Evolutionary conservation across 2,113 vertebrate genomes (phyloP).

Genomic region (Athene noctua): DNA sequence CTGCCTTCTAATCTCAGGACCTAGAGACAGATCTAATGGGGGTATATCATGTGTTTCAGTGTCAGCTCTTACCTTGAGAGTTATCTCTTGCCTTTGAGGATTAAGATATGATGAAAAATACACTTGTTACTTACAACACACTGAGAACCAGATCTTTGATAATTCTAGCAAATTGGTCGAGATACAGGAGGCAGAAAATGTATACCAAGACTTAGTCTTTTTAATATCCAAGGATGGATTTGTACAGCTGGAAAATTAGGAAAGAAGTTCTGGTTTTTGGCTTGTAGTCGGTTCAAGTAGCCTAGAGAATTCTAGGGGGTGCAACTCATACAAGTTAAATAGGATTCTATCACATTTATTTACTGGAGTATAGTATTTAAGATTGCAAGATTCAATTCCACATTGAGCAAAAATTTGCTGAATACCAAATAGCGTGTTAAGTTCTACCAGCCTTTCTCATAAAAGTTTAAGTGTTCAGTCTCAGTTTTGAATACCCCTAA

Average conservation of each 20-base stretch:
- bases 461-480: not conserved
- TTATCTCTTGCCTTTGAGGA: not conserved
- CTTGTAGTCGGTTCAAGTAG: not conserved
- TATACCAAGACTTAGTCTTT: not conserved
- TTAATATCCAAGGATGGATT: conserved; percentile 13
- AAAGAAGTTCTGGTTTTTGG: not conserved
- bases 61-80: not conserved
- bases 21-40: not conserved
- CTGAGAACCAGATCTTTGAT: not conserved
- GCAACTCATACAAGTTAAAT: not conserved
- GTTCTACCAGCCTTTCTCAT: not conserved
- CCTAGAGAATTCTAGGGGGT: conserved; percentile 7
- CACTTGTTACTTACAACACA: not conserved
- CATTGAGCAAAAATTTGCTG: not conserved
- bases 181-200: not conserved
- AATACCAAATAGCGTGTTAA: not conserved
- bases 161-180: not conserved
- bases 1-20: not conserved
- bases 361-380: not conserved
- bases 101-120: not conserved
- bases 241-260: conserved; percentile 22
- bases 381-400: not conserved
- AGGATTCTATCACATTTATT: conserved; percentile 1
- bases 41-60: not conserved
- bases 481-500: not conserved